Conservation (phyloP, 1,140 invertebrate species). For the Zophobas morio region DNA sequence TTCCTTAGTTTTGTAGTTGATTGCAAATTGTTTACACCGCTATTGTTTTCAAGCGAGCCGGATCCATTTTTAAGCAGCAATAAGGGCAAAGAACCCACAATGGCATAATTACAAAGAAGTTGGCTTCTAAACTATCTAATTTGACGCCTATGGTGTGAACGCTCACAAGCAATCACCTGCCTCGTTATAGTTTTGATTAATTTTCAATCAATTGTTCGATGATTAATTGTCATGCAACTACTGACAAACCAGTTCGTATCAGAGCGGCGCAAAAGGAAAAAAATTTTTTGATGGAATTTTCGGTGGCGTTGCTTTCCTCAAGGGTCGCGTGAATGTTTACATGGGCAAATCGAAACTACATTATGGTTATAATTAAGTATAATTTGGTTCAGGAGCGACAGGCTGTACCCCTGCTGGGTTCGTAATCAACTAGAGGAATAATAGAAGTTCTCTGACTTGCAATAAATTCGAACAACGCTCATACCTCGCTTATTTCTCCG, state of each 20-base stretch:
- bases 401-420: slow-evolving; percentile 63
- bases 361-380: slow-evolving; percentile 65
- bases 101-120: slow-evolving; percentile 42
- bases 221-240: slow-evolving; percentile 63
- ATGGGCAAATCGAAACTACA: slow-evolving; percentile 63
- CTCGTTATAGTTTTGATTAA: slow-evolving; percentile 69
- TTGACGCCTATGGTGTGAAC: slow-evolving; percentile 66
- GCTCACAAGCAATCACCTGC: slow-evolving; percentile 67
- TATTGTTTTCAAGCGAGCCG: not conserved
- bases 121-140: slow-evolving; percentile 61
- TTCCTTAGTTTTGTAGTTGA: no score
- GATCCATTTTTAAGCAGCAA: not conserved
- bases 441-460: slow-evolving; percentile 66
- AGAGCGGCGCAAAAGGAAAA: slow-evolving; percentile 3
- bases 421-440: slow-evolving; percentile 65
- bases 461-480: slow-evolving; percentile 64
- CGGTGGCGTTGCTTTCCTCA: slow-evolving; percentile 27
- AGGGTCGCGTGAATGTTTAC: slow-evolving; percentile 59
- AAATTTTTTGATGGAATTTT: slow-evolving; percentile 40
- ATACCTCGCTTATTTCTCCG: slow-evolving; percentile 48
- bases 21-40: not conserved
- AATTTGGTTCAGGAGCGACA: slow-evolving; percentile 66
- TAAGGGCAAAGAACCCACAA: slow-evolving; percentile 28
- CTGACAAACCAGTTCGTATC: slow-evolving; percentile 31
- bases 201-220: slow-evolving; percentile 67